These are phyloP conservation scores for Epinephelus malabaricus DNA, from an alignment of 2,797 vertebrate species.

Conservation along the genomic window DNA sequence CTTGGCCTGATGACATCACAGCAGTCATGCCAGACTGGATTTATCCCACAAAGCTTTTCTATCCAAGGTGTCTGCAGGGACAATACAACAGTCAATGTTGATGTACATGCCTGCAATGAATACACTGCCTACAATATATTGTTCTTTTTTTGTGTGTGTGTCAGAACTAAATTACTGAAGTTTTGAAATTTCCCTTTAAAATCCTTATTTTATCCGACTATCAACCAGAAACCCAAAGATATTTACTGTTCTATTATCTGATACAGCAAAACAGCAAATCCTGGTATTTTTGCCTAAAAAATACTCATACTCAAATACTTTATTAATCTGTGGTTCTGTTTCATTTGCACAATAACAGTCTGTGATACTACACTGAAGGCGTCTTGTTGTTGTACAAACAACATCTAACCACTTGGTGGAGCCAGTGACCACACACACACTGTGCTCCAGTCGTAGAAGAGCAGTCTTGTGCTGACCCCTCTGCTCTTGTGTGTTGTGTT, in stretches of 20 bases:
- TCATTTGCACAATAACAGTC: too few species aligned
- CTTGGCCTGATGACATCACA: slow-evolving; percentile 15
- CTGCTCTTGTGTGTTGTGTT: slow-evolving; percentile 14
- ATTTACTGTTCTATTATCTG: neutral
- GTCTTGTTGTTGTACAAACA: slow-evolving; percentile 44
- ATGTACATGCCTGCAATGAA: too few species aligned
- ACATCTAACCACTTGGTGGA: slow-evolving; percentile 67
- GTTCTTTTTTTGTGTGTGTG: too few species aligned
- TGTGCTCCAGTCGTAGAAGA: neutral
- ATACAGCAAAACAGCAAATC: neutral
- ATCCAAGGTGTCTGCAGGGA: neutral
- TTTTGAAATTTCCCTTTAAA: neutral
- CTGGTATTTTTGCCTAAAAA: neutral
- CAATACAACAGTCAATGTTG: neutral
- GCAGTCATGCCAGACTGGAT: slow-evolving; percentile 8
- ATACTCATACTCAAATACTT: too few species aligned
- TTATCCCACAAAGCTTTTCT: slow-evolving; percentile 18
- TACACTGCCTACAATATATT: too few species aligned
- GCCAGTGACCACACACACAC: slow-evolving; percentile 43
- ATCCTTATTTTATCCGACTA: neutral
- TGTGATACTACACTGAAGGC: too few species aligned
- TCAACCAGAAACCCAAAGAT: neutral
- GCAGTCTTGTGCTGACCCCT: neutral
- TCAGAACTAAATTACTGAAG: too few species aligned
- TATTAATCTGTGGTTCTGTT: neutral